These are phyloP conservation scores for Cylloceria caligata DNA, from an alignment of 2,888 invertebrate genomes.

Conservation along the genomic window DNA sequence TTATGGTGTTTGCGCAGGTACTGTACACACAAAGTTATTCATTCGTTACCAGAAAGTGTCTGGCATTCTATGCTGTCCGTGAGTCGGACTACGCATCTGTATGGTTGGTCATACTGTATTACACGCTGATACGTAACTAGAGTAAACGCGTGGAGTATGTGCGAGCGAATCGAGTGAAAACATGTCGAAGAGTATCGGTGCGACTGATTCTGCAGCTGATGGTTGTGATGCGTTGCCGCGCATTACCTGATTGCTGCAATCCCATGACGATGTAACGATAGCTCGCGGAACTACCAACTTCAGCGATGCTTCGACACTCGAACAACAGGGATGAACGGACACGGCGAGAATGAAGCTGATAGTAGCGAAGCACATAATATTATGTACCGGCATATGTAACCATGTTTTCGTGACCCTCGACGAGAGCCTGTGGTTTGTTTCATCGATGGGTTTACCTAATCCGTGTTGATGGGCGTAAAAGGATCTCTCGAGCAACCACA, in stretches of 20 bases:
- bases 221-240: not conserved
- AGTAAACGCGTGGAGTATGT: not conserved
- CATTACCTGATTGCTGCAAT: slow-evolving; percentile 55
- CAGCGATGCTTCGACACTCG: slow-evolving; percentile 29
- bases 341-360: not conserved
- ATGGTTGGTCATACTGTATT: slow-evolving; percentile 3
- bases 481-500: slow-evolving; percentile 57
- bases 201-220: slow-evolving; percentile 21
- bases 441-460: slow-evolving; percentile 60
- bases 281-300: slow-evolving; percentile 1
- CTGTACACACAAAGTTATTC: slow-evolving; percentile 11
- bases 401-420: slow-evolving; percentile 48
- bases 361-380: slow-evolving; percentile 44
- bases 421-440: slow-evolving; percentile 54
- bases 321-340: not conserved
- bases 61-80: slow-evolving; percentile 3
- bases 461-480: slow-evolving; percentile 61
- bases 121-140: slow-evolving; percentile 8
- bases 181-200: slow-evolving; percentile 15
- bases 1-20: slow-evolving; percentile 27
- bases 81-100: not conserved
- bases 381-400: slow-evolving; percentile 26
- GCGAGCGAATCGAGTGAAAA: slow-evolving; percentile 33
- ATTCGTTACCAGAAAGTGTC: slow-evolving; percentile 31
- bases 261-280: slow-evolving; percentile 52